Evolutionary conservation across 2,888 invertebrate genomes (phyloP), one percentile per base, ranked within the genome.

Genomic region (Campoletis raptor): DNA sequence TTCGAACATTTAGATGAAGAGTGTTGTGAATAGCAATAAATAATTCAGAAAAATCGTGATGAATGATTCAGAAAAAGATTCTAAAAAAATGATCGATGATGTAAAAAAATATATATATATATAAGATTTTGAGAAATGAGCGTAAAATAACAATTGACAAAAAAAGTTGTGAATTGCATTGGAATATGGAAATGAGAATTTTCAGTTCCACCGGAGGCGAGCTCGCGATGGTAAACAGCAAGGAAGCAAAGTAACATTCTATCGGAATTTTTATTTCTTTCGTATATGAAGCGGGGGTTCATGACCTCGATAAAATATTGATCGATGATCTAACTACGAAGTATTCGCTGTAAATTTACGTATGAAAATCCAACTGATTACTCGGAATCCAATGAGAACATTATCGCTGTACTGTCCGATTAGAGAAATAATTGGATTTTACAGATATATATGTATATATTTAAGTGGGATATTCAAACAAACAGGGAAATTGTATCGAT

Each of bases 291-390:
- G 48, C 77, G 37, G 66, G 37, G 85, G 85, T 85, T 81, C 76
- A 83, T 78, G 81, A 85, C 83, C 87, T 73, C 73, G 79, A 85
- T 82, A 77, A 78, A 81, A 83, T 72, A 85, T 83, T 72, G 76
- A 85, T 85, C 85, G 85, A 85, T 83, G 79, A 85, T 87, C 83
- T 82, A 83, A 80, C 70, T 24, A 30, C 21, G 36, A 24, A 61
- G 21, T n/a, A 21, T 42, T 54, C 21, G 54, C 52, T 64, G 76
- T 64, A 57, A 76, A 80, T 69, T 80, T 69, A 67, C 73, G 78
- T 74, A 45, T 36, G 66, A 78, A 77, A 81, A 72, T 67, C 45
- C 36, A 12, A n/a, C 45, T 37, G 54, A 57, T 52, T 85, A 81
- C 81, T 66, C 48, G 77, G 77, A 81, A 85, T 72, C 30, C 64